Conservation (phyloP, 2,797 vertebrate species). For the Lutjanus campechanus region DNA sequence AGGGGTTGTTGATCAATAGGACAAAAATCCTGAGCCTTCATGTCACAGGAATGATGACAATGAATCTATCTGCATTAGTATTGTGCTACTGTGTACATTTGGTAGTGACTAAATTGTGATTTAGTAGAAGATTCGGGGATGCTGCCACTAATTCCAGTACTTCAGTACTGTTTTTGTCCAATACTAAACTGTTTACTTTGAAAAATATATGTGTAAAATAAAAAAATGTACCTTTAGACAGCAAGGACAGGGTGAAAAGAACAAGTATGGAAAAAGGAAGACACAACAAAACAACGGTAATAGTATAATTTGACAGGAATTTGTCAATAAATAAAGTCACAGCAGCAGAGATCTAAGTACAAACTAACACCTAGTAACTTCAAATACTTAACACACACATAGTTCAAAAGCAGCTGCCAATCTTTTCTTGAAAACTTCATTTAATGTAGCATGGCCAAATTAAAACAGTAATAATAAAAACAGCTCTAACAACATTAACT, state of each 20-base stretch:
- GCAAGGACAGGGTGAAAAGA: slow-evolving; percentile 40
- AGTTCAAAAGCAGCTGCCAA: neutral
- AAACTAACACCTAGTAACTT: too few species aligned
- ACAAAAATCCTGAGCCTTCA: slow-evolving; percentile 70
- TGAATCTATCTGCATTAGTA: slow-evolving; percentile 43
- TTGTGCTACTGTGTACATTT: slow-evolving; percentile 6
- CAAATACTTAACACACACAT: neutral
- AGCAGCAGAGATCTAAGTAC: neutral
- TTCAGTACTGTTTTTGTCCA: neutral
- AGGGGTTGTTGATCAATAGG: slow-evolving; percentile 64
- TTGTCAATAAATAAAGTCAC: neutral
- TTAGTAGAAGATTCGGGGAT: slow-evolving; percentile 6
- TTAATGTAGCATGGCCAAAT: neutral
- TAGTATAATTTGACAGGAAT: neutral
- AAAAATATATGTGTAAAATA: neutral
- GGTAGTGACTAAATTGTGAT: neutral
- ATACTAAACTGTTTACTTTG: neutral
- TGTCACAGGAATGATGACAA: slow-evolving; percentile 39
- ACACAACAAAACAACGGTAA: slow-evolving; percentile 39
- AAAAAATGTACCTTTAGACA: slow-evolving; percentile 14
- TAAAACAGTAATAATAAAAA: slow-evolving; percentile 1
- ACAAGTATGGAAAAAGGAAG: slow-evolving; percentile 31
- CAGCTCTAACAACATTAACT: neutral
- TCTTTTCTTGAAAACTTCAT: neutral
- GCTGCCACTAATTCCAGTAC: neutral